phyloP scores from a whole-genome alignment of 2,113 vertebrate genomes.

The Alaudala cheleensis region DNA sequence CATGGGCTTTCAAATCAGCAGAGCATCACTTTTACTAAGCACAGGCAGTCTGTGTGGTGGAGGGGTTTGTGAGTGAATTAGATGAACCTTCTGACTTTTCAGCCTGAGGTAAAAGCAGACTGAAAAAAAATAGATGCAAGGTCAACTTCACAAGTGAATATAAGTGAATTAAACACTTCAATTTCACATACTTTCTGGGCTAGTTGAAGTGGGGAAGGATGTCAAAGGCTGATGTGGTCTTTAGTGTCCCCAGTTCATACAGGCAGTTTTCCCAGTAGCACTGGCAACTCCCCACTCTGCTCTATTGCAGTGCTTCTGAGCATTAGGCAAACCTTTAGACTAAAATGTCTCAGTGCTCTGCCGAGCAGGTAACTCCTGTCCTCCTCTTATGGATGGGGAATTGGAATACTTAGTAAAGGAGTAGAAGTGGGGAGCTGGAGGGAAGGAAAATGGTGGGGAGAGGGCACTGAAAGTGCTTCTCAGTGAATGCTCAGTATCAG shows the following conservation, averaged over 20 bases:
- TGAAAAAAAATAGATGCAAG: background rate
- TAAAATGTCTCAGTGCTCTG: background rate
- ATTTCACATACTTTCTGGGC: background rate
- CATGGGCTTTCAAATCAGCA: conserved; percentile 13
- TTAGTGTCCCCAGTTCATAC: background rate
- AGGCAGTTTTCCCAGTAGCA: background rate
- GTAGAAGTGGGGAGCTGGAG: background rate
- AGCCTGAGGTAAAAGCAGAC: background rate
- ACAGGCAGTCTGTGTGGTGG: background rate
- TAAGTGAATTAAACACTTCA: background rate
- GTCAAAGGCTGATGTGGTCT: background rate
- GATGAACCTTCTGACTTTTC: background rate
- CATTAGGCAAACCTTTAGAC: background rate
- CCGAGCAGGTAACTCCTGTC: accelerated
- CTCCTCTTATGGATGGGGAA: background rate
- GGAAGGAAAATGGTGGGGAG: accelerated
- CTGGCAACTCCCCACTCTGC: background rate
- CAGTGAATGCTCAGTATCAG: background rate
- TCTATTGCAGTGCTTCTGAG: accelerated
- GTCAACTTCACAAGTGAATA: background rate
- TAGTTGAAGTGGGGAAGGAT: background rate
- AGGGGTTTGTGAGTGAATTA: background rate
- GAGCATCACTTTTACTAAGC: background rate
- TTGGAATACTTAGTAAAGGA: background rate
- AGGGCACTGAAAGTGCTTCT: background rate